These are phyloP conservation scores for Drosophila novamexicana DNA, from an alignment of 1,140 invertebrate species.

Conservation along the genomic window DNA sequence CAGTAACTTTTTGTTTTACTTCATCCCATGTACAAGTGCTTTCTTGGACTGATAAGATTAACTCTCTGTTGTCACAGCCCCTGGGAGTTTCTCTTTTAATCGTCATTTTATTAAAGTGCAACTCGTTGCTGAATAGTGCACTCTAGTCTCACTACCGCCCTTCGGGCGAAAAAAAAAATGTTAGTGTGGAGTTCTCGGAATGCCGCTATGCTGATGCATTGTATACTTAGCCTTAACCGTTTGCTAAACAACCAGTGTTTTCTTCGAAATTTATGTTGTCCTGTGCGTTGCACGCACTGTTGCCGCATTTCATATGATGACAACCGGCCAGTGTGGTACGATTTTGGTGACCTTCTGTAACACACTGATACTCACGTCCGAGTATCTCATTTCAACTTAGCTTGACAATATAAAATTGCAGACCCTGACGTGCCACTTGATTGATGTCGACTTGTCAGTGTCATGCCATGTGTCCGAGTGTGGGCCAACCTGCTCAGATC, in stretches of 20 bases:
- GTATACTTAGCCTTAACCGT: too few species aligned
- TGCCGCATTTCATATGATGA: constrained; percentile 3
- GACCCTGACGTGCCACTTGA: constrained; percentile 40
- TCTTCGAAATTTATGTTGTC: too few species aligned
- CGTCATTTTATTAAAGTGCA: neutral
- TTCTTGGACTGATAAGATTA: too few species aligned
- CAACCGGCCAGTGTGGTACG: neutral
- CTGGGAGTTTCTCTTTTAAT: neutral
- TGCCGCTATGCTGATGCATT: neutral
- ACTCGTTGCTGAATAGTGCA: neutral
- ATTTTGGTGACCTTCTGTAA: neutral
- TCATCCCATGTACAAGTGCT: too few species aligned
- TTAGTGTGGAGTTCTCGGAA: too few species aligned
- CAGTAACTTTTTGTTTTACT: too few species aligned
- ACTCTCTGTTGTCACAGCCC: neutral
- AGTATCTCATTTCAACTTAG: constrained; percentile 28
- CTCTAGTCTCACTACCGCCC: too few species aligned
- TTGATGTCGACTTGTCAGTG: constrained; percentile 56
- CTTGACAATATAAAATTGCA: constrained; percentile 33
- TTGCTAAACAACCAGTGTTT: too few species aligned
- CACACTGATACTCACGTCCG: constrained; percentile 7
- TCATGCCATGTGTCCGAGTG: constrained; percentile 18
- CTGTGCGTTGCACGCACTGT: neutral
- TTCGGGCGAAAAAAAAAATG: too few species aligned
- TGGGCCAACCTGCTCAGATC: neutral